Percentiles rank a stretch among this genome's conserved stretches.
These are phyloP conservation scores for Tetheella fluctuosa DNA, from an alignment of 2,888 invertebrate species.

Conservation along the genomic window DNA sequence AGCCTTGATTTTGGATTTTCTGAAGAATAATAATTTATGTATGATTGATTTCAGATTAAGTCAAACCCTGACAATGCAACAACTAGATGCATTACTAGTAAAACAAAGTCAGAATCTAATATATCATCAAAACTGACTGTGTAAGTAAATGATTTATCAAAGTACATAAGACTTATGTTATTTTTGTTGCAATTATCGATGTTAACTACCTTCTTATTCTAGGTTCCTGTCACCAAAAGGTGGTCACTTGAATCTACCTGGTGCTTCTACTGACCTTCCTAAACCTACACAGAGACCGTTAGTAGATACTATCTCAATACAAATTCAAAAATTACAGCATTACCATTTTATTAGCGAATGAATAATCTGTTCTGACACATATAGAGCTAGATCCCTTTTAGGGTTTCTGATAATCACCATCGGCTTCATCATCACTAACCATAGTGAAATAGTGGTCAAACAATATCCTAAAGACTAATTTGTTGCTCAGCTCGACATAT, in stretches of 20 bases:
- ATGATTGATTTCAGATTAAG: conserved; percentile 10
- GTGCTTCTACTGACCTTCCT: conserved; percentile 17
- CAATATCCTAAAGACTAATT: no score
- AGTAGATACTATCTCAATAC: background rate
- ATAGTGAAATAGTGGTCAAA: no score
- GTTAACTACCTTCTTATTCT: conserved; percentile 19
- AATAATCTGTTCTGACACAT: no score
- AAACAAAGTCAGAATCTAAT: background rate
- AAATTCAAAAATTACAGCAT: no score
- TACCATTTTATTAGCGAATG: no score
- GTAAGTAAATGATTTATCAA: conserved; percentile 26
- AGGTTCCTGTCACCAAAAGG: conserved; percentile 51
- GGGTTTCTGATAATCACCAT: no score
- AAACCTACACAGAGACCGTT: conserved; percentile 22
- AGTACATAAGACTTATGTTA: background rate
- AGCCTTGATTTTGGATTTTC: no score
- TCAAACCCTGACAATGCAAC: conserved; percentile 5
- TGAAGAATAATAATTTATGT: no score
- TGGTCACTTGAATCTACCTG: conserved; percentile 38
- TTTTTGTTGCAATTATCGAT: background rate
- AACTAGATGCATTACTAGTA: background rate
- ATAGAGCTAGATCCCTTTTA: no score
- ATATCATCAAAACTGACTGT: conserved; percentile 11
- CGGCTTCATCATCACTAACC: no score
- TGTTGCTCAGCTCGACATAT: no score